A percentile compares a stretch with the other conserved stretches of the same genome.
Conservation (phyloP, 2,797 vertebrate species). For the Falco peregrinus region DNA sequence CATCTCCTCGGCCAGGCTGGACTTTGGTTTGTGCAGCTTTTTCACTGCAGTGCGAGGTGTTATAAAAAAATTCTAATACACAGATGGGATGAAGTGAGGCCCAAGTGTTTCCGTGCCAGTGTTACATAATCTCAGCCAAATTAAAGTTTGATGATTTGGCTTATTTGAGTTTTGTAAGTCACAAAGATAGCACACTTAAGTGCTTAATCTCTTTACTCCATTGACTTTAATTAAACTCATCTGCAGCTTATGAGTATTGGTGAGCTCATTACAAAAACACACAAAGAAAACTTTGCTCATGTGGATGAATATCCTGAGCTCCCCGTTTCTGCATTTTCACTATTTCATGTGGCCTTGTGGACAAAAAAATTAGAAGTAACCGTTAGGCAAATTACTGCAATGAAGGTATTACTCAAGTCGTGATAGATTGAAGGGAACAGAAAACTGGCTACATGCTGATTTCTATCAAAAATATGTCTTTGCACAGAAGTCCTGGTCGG, state of each 20-base stretch:
- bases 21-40: neutral
- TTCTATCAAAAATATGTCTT: constrained; percentile 24
- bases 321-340: neutral
- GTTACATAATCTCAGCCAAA: constrained; percentile 47
- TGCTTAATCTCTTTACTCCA: constrained; percentile 63
- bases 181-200: constrained; percentile 38
- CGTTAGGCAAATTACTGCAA: neutral
- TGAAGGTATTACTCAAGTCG: neutral
- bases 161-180: constrained; percentile 6
- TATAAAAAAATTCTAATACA: neutral
- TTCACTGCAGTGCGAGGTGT: neutral
- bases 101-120: neutral
- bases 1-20: neutral
- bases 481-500: neutral
- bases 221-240: constrained; percentile 74
- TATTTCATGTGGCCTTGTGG: neutral
- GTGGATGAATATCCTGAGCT: constrained; percentile 5
- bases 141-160: constrained; percentile 58
- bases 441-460: constrained; percentile 6
- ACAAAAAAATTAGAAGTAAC: constrained; percentile 13
- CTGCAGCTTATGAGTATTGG: constrained; percentile 63
- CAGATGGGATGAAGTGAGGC: neutral
- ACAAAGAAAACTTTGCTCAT: neutral
- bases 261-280: constrained; percentile 45
- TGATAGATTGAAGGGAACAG: neutral